Evolutionary conservation across 1,140 invertebrate genomes (phyloP), one percentile per base, ranked within the genome.

Genomic region (Drosophila kurseongensis): DNA sequence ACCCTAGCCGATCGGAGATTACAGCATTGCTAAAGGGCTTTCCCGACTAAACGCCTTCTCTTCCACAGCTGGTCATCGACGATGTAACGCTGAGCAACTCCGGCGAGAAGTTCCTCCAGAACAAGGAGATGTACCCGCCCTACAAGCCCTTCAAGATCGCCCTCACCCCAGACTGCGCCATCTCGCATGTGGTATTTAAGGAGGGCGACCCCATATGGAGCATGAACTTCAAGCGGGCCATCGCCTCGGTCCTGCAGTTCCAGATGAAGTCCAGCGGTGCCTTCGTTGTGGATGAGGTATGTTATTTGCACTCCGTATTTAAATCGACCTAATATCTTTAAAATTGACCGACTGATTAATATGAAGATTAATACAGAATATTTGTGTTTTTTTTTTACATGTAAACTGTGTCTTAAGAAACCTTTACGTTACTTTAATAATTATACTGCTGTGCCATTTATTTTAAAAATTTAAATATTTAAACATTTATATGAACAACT

Each of bases 191-290:
- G 60, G 69, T 91, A 13, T 92, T 92, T 55, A 92, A 92, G 60
- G 93, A 93, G 69, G 74, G 80, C 27, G 95, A 95, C 66, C 93
- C 94, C 2, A 80, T 93, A n/a, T 96, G 95, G 95, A 93, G 94
- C 0, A 94, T 93, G n/a, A 96, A 96, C 81, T 94, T 95, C 56
- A 95, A 96, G 83, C 91, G 95, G 40, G 95, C 94, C 5, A 93
- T 96, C 23, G 94, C 94, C 10, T 93, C 94, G 40, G 94, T 94
- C 67, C 93, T 95, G 35, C 95, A 95, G 80, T 84, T 92, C 40
- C 80, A 91, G 56, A 91, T 91, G 18, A 93, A 91, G 32, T 93
- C 91, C 14, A 68, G 66, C 6, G 94, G 93, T 0, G 93, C 93
- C 0, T 94, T 93, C 72, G 92, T 93, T 1, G 78, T 92, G n/a